A percentile compares a stretch with the other conserved stretches of the same genome.
phyloP scores from a whole-genome alignment of 1,140 invertebrate genomes.

The Papilio xuthus region DNA sequence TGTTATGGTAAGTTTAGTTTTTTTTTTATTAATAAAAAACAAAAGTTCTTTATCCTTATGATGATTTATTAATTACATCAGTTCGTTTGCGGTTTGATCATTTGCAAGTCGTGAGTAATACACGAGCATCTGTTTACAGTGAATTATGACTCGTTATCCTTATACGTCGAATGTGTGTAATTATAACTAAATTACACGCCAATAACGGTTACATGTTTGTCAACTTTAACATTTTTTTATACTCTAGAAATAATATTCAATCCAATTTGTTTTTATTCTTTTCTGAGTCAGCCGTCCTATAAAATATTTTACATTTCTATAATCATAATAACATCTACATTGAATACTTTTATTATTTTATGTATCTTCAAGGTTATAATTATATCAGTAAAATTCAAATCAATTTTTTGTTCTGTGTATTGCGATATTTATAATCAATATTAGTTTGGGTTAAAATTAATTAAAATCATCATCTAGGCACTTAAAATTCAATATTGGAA shows the following conservation, averaged over 20 bases:
- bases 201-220: not conserved
- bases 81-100: slow-evolving; percentile 49
- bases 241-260: not conserved
- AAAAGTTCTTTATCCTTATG: slow-evolving; percentile 32
- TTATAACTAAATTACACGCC: slow-evolving; percentile 19
- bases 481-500: not conserved
- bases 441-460: no score
- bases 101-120: slow-evolving; percentile 57
- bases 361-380: not conserved
- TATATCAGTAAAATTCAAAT: not conserved
- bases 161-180: slow-evolving; percentile 17
- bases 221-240: slow-evolving; percentile 10
- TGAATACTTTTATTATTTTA: not conserved
- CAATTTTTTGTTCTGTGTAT: not conserved
- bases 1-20: slow-evolving; percentile 91
- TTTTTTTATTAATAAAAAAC: slow-evolving; percentile 18
- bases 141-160: slow-evolving; percentile 28
- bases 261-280: slow-evolving; percentile 14
- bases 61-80: slow-evolving; percentile 33
- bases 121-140: slow-evolving; percentile 44
- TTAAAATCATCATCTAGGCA: no score
- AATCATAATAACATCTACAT: not conserved
- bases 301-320: not conserved
- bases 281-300: not conserved
- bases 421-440: not conserved